Evolutionary conservation across 2,797 vertebrate species (phyloP).

Genomic region (Moxostoma hubbsi): DNA sequence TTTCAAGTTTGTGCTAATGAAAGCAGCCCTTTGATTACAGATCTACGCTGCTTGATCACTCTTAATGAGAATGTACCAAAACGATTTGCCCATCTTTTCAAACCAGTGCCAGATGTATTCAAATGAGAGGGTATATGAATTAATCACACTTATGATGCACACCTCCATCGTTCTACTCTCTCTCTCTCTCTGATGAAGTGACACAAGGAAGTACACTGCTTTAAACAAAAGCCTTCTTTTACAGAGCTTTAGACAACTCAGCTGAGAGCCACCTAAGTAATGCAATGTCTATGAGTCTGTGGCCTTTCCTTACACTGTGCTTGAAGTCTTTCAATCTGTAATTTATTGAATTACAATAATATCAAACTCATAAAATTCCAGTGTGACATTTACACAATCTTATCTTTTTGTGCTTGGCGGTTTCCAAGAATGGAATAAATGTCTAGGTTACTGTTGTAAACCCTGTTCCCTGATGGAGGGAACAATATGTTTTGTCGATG

Average conservation of each 20-base stretch:
- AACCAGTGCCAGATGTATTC: slow-evolving; percentile 46
- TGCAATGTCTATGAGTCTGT: neutral
- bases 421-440: slow-evolving; percentile 13
- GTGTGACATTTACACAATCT: slow-evolving; percentile 24
- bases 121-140: slow-evolving; percentile 47
- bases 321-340: slow-evolving; percentile 35
- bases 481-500: no score
- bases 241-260: slow-evolving; percentile 14
- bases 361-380: slow-evolving; percentile 17
- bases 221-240: slow-evolving; percentile 28
- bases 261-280: slow-evolving; percentile 21
- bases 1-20: slow-evolving; percentile 39
- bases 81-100: slow-evolving; percentile 49
- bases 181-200: neutral
- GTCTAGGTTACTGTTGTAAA: no score
- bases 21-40: slow-evolving; percentile 54
- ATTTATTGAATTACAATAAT: slow-evolving; percentile 29
- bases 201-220: slow-evolving; percentile 34
- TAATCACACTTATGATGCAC: slow-evolving; percentile 44
- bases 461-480: no score
- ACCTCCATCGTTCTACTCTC: slow-evolving; percentile 25
- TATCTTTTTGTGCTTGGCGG: neutral
- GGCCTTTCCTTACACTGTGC: slow-evolving; percentile 1
- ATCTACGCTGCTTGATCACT: slow-evolving; percentile 50
- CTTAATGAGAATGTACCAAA: slow-evolving; percentile 58